Conservation (phyloP, 2,888 invertebrate genomes). For the Timema podura region DNA sequence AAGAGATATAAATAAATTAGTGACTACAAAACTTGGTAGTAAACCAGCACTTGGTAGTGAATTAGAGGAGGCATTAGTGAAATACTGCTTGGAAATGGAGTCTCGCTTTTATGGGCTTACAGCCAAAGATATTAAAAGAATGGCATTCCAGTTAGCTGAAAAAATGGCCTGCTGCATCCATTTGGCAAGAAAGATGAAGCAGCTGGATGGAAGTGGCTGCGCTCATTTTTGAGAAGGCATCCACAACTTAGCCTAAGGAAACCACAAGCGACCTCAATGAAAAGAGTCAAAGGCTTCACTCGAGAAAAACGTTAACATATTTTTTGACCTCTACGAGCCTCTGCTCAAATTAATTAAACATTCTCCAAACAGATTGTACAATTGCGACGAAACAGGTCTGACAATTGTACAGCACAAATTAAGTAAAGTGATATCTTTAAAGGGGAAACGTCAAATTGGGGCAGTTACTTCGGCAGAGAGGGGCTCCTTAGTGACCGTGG, state of each 20-base stretch:
- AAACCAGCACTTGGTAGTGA: not conserved
- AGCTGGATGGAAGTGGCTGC: constrained; percentile 10
- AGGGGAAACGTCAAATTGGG: not conserved
- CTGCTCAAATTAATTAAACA: not conserved
- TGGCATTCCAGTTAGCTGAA: too few relatives aligned
- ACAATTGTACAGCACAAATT: not conserved
- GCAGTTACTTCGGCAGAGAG: constrained; percentile 4
- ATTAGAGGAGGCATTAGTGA: not conserved
- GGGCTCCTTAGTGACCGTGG: not conserved
- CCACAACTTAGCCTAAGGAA: not conserved
- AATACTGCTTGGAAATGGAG: constrained; percentile 11
- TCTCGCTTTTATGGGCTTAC: not conserved
- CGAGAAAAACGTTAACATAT: not conserved
- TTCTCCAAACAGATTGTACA: not conserved
- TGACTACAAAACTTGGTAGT: not conserved
- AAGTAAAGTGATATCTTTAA: not conserved
- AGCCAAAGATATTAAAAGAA: not conserved
- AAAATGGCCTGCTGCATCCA: not conserved
- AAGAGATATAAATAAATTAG: not conserved
- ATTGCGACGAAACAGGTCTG: constrained; percentile 4
- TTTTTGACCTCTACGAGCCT: not conserved
- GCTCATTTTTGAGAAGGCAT: not conserved
- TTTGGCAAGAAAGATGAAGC: not conserved
- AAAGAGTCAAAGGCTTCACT: constrained; percentile 2
- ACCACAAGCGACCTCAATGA: too few relatives aligned